Evolutionary conservation across 2,888 invertebrate genomes (phyloP), one percentile per base, ranked within the genome.

Genomic region (Dorcus hopei): DNA sequence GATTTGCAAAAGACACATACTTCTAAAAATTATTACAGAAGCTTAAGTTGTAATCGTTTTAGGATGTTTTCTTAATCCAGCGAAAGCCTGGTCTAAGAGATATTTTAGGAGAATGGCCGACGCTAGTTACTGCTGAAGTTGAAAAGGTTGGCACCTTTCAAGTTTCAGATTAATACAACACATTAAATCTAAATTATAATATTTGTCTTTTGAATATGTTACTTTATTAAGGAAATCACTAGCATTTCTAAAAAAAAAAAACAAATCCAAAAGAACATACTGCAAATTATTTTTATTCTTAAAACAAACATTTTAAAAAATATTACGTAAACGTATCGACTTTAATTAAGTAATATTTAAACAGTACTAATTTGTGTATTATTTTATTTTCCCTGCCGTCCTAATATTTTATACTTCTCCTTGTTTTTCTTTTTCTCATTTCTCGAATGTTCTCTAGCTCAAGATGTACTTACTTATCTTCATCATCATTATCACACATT

Each of bases 31-130:
- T 55, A 54, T 51, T 61, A 60, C 61, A 58, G 61, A 65, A 67
- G 69, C 70, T 71, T 71, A 71, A 70, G 69, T 65, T 70, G 65
- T 71, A 69, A 68, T 79, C 79, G 80, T 83, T 84, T 79, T 85
- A 87, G 87, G 86, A 83, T 76, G 80, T 87, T 78, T 86, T 84
- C 84, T 82, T 84, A 75, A 86, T 85, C 80, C 82, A 82, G 80
- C 84, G 87, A 81, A 84, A 86, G 72, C 84, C 85, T 81, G 85
- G 86, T 80, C 82, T 87, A 68, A 82, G 82, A 76, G 87, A 87
- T 81, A 79, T 90, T 77, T 87, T 90, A 79, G 87, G 87, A 73
- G 90, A 90, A 82, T 91, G 90, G 89, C 90, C 90, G 75, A 84
- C 78, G 72, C 86, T 91, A 80, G 80, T 83, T 80, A 83, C 83